Percentiles rank a stretch among this genome's conserved stretches.
phyloP scores from a whole-genome alignment of 2,888 invertebrate genomes.

The Lampropteryx suffumata region DNA sequence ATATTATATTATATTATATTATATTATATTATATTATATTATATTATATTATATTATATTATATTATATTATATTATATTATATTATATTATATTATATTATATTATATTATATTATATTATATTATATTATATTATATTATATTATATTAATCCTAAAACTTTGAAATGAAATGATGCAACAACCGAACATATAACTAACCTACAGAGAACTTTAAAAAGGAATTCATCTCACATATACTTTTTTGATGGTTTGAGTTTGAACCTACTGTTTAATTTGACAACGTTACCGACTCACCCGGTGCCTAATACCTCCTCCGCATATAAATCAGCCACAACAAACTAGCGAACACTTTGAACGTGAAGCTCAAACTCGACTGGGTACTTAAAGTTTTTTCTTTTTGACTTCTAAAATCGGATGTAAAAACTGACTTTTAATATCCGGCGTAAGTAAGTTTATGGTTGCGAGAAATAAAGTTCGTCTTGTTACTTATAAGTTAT shows the following conservation, averaged over 20 bases:
- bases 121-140: too few species aligned
- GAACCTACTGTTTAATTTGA: neutral
- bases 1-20: too few species aligned
- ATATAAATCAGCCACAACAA: slow-evolving; percentile 20
- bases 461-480: neutral
- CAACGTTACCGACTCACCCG: neutral
- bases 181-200: too few species aligned
- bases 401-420: slow-evolving; percentile 2
- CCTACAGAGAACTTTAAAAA: too few species aligned
- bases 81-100: too few species aligned
- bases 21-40: too few species aligned
- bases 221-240: too few species aligned
- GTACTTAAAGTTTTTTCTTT: slow-evolving; percentile 7
- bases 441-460: neutral
- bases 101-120: too few species aligned
- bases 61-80: too few species aligned
- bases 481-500: neutral
- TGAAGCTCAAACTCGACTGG: slow-evolving; percentile 8
- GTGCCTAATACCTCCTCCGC: slow-evolving; percentile 11
- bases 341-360: slow-evolving; percentile 19
- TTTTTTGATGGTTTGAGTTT: neutral
- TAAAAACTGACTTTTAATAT: slow-evolving; percentile 8
- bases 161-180: too few species aligned
- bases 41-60: too few species aligned
- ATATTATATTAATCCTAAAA: too few species aligned